phyloP scores from a whole-genome alignment of 2,797 vertebrate genomes.

The Carduelis carduelis region DNA sequence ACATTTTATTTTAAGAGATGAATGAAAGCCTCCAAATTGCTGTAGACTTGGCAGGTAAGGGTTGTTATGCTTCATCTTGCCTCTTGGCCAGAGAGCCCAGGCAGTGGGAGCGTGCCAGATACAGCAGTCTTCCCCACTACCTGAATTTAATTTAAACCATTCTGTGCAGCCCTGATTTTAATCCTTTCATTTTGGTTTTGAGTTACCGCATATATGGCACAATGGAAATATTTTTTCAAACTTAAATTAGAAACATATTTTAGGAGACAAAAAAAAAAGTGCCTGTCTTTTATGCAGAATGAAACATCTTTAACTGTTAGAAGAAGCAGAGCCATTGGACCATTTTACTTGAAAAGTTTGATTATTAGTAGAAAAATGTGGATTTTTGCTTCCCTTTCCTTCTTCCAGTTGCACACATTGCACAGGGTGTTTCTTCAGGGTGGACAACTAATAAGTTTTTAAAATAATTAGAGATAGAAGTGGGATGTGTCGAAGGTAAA shows the following conservation, averaged over 20 bases:
- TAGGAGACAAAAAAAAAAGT: constrained; percentile 54
- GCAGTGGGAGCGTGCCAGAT: constrained; percentile 65
- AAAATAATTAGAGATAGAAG: neutral
- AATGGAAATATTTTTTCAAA: constrained; percentile 79
- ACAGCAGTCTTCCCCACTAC: constrained; percentile 73
- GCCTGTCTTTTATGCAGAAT: constrained; percentile 56
- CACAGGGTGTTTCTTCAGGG: neutral
- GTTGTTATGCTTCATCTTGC: constrained; percentile 60
- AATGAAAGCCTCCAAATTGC: constrained; percentile 44
- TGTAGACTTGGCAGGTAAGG: constrained; percentile 64
- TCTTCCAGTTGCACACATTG: neutral
- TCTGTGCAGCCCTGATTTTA: constrained; percentile 74
- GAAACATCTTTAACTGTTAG: constrained; percentile 70
- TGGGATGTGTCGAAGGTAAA: neutral
- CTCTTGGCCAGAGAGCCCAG: constrained; percentile 61
- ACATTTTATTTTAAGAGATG: constrained; percentile 39
- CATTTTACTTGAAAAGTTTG: neutral
- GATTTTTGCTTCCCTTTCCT: neutral
- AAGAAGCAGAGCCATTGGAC: constrained; percentile 47
- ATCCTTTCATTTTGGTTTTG: constrained; percentile 81
- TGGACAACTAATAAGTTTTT: neutral
- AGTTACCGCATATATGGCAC: constrained; percentile 78
- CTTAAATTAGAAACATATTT: constrained; percentile 81
- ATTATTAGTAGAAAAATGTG: neutral
- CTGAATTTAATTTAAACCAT: constrained; percentile 84